These are phyloP conservation scores for Drosophila percnosoma DNA, from an alignment of 2,888 invertebrate species.

Conservation along the genomic window DNA sequence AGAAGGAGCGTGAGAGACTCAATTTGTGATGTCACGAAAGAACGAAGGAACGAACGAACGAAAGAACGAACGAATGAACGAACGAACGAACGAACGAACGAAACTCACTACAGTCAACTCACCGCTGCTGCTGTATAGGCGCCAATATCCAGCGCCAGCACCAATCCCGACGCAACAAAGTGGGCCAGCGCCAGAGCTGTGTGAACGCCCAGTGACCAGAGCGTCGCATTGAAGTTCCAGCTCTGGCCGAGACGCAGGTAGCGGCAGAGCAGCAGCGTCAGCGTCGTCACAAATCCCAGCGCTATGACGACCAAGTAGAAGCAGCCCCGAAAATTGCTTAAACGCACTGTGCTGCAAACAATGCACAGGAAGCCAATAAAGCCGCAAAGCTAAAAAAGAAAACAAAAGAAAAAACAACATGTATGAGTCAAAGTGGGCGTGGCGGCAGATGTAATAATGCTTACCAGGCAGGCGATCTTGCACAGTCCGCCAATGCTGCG, in stretches of 20 bases:
- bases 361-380: constrained; percentile 78
- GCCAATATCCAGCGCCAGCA: constrained; percentile 57
- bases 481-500: constrained; percentile 65
- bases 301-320: constrained; percentile 65
- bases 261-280: constrained; percentile 58
- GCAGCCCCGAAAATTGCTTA: constrained; percentile 75
- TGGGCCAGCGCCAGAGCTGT: constrained; percentile 54
- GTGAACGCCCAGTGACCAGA: constrained; percentile 62
- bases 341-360: constrained; percentile 70
- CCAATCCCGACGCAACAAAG: constrained; percentile 64
- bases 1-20: constrained; percentile 1
- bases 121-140: constrained; percentile 68
- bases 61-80: background rate
- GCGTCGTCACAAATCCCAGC: constrained; percentile 55
- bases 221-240: constrained; percentile 53
- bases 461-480: constrained; percentile 69
- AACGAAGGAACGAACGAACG: background rate
- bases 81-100: background rate
- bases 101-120: constrained; percentile 27
- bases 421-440: constrained; percentile 9
- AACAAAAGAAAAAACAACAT: background rate
- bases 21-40: background rate
- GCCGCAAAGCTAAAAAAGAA: constrained; percentile 52
- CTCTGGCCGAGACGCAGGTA: constrained; percentile 69
- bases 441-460: constrained; percentile 19